Conservation (phyloP, 2,797 vertebrate genomes). For the Buceros bicornis region DNA sequence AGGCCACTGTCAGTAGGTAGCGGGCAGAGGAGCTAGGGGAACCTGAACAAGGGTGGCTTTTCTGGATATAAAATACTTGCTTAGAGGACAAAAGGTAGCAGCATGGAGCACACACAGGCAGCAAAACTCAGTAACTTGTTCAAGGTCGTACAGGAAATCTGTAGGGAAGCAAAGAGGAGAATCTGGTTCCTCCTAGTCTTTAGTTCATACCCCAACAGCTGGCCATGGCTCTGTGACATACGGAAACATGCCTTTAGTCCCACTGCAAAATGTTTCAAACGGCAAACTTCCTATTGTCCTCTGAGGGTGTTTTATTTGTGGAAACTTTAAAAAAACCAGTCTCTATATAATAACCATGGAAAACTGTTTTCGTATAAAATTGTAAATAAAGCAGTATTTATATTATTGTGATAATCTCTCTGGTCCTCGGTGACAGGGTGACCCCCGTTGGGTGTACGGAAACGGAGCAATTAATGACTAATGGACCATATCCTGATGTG, state of each 20-base stretch:
- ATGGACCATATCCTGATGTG: slow-evolving; percentile 36
- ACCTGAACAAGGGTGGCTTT: neutral
- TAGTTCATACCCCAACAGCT: slow-evolving; percentile 3
- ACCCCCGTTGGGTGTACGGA: slow-evolving; percentile 1
- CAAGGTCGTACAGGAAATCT: slow-evolving; percentile 20
- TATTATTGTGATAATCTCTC: slow-evolving; percentile 22
- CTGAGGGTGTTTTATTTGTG: neutral
- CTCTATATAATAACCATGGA: neutral
- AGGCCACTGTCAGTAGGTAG: neutral
- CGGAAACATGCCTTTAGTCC: neutral
- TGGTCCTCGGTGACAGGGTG: neutral
- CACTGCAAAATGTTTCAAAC: slow-evolving; percentile 50
- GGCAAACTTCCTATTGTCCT: slow-evolving; percentile 25
- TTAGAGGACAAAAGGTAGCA: neutral
- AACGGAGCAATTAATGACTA: slow-evolving; percentile 49
- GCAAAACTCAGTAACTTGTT: neutral
- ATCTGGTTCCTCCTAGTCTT: neutral
- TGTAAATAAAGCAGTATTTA: slow-evolving; percentile 49
- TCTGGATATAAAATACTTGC: neutral
- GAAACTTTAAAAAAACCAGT: neutral
- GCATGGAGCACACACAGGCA: neutral
- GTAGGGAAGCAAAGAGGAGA: neutral
- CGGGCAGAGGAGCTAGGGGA: neutral
- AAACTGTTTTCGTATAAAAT: slow-evolving; percentile 40
- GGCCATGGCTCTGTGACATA: neutral